These are phyloP conservation scores for Neodiprion fabricii DNA, from an alignment of 1,140 invertebrate species.

Conservation along the genomic window DNA sequence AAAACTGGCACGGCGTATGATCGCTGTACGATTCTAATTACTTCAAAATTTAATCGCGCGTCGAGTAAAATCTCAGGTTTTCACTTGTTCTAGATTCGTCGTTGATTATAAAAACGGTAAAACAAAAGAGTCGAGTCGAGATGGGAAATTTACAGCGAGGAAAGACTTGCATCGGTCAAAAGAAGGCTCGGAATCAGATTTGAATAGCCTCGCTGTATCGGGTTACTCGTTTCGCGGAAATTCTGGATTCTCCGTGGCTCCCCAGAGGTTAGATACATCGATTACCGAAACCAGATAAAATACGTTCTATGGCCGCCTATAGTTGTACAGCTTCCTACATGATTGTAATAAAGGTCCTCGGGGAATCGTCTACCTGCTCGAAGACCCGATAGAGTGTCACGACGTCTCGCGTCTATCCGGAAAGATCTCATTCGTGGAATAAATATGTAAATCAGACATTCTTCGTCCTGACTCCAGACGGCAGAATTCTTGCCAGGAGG, in stretches of 20 bases:
- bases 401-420: constrained; percentile 6
- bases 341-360: background rate
- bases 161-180: too few relatives aligned
- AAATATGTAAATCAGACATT: constrained; percentile 6
- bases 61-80: background rate
- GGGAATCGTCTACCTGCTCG: constrained; percentile 1
- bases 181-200: too few relatives aligned
- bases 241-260: background rate
- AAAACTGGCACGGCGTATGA: background rate
- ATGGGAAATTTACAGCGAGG: too few relatives aligned
- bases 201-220: background rate
- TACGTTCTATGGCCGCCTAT: background rate
- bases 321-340: constrained; percentile 5
- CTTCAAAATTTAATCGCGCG: constrained; percentile 36
- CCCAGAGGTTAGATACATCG: background rate
- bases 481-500: background rate
- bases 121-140: too few relatives aligned
- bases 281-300: constrained; percentile 7
- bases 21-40: constrained; percentile 44
- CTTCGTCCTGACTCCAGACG: background rate
- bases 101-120: background rate
- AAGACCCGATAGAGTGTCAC: constrained; percentile 2
- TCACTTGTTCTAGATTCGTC: background rate
- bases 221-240: constrained; percentile 1
- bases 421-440: constrained; percentile 5